Percentiles rank a stretch among this genome's conserved stretches.
These are phyloP conservation scores for Chaetura pelagica DNA, from an alignment of 2,113 vertebrate genomes.

Conservation along the genomic window DNA sequence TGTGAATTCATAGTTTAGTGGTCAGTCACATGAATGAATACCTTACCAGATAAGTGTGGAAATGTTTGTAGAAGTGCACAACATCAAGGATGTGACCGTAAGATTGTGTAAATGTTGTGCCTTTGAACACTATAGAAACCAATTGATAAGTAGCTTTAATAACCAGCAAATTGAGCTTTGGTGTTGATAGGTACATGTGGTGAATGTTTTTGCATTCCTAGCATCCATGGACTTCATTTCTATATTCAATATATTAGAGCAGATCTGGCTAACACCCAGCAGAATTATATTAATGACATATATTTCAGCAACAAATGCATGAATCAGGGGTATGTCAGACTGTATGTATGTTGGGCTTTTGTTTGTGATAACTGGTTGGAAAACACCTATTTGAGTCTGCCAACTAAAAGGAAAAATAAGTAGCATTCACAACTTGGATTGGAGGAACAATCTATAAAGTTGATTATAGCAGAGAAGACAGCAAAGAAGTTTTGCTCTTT, in stretches of 20 bases:
- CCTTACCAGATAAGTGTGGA: not conserved
- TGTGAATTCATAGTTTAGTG: not conserved
- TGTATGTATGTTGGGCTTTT: not conserved
- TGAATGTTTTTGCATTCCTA: not conserved
- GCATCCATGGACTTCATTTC: not conserved
- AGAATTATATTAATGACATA: not conserved
- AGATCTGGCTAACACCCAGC: not conserved
- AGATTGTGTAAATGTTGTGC: not conserved
- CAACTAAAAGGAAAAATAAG: too few relatives aligned
- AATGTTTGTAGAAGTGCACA: not conserved
- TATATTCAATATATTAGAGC: not conserved
- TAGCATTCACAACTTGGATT: not conserved
- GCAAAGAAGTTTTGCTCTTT: not conserved
- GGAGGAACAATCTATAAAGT: not conserved
- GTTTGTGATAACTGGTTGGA: not conserved
- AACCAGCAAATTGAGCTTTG: not conserved
- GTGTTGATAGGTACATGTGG: not conserved
- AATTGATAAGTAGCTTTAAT: not conserved
- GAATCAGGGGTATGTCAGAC: not conserved
- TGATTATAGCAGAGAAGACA: not conserved
- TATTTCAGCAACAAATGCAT: not conserved
- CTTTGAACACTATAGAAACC: not conserved
- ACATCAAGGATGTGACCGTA: not conserved
- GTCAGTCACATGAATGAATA: not conserved
- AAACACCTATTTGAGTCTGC: too few relatives aligned